Percentiles rank a stretch among this genome's conserved stretches.
Conservation (phyloP, 2,797 vertebrate genomes). For the Sphaeramia orbicularis region DNA sequence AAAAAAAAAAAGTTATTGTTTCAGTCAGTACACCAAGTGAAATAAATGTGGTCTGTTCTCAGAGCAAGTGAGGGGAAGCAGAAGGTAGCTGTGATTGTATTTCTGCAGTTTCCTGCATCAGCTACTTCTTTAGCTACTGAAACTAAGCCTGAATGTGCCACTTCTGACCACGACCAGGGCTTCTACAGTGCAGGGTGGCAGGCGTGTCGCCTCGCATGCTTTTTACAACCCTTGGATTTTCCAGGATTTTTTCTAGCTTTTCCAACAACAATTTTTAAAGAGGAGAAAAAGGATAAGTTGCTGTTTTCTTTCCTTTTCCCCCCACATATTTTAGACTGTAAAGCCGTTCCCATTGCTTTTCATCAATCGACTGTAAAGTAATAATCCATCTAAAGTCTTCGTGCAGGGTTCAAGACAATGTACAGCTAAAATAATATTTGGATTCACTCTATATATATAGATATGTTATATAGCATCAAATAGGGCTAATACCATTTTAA, state of each 20-base stretch:
- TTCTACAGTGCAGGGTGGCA: conserved; percentile 67
- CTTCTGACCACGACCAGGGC: conserved; percentile 68
- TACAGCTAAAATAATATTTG: conserved; percentile 61
- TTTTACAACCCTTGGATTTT: conserved; percentile 66
- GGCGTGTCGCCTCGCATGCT: conserved; percentile 67
- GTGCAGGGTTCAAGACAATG: conserved; percentile 51
- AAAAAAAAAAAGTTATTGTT: background rate
- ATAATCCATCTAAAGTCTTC: conserved; percentile 22
- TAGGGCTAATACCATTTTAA: conserved; percentile 73
- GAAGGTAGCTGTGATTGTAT: conserved; percentile 64
- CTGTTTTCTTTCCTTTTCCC: background rate
- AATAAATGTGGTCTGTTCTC: conserved; percentile 16
- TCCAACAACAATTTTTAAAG: conserved; percentile 63
- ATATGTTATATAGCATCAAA: conserved; percentile 62
- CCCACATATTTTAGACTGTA: background rate
- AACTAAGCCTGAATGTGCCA: conserved; percentile 66
- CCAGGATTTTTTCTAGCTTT: conserved; percentile 76
- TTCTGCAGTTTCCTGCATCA: conserved; percentile 55
- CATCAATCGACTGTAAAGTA: conserved; percentile 45
- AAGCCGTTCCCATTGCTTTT: conserved; percentile 29
- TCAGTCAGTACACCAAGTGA: conserved; percentile 11
- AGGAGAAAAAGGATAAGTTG: conserved; percentile 2
- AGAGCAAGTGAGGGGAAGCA: conserved; percentile 39
- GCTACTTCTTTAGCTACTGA: conserved; percentile 39
- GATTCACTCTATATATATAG: conserved; percentile 49